Conservation (phyloP, 2,797 vertebrate species). For the Hydrocynus forskahlii region DNA sequence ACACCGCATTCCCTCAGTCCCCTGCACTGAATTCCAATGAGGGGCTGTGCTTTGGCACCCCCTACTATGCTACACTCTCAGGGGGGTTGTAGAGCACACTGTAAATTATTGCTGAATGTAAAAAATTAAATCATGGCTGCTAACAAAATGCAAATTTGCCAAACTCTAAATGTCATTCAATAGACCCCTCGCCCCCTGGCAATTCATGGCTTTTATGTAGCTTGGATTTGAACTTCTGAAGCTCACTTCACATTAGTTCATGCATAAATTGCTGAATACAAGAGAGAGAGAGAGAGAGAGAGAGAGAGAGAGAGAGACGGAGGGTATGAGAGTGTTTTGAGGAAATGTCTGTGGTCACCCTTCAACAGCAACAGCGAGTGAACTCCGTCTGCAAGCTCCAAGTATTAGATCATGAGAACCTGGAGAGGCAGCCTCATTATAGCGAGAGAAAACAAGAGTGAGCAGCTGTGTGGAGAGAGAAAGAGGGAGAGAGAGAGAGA, state of each 20-base stretch:
- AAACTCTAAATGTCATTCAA: not conserved
- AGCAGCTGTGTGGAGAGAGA: conserved; percentile 47
- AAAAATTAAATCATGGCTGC: not conserved
- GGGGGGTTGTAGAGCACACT: not conserved
- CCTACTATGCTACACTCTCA: not conserved
- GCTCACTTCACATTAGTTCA: not conserved
- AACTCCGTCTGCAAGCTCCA: conserved; percentile 49
- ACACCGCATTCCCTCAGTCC: conserved; percentile 11
- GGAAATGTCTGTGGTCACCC: conserved; percentile 51
- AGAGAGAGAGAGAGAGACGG: conserved; percentile 7
- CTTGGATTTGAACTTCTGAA: not conserved
- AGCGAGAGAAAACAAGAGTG: conserved; percentile 51
- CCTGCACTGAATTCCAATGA: conserved; percentile 30
- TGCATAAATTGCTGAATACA: not conserved
- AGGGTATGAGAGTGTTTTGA: conserved; percentile 38
- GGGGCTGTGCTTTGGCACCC: not conserved
- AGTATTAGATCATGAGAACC: conserved; percentile 63
- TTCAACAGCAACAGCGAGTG: conserved; percentile 44
- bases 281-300: not conserved
- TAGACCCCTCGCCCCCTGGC: not conserved
- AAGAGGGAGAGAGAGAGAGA: conserved; percentile 20
- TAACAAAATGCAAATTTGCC: not conserved
- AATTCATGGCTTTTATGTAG: not conserved
- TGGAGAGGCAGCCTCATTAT: conserved; percentile 53
- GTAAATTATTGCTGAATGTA: not conserved